Evolutionary conservation across 2,797 vertebrate genomes (phyloP).

Genomic region (Bucorvus abyssinicus): DNA sequence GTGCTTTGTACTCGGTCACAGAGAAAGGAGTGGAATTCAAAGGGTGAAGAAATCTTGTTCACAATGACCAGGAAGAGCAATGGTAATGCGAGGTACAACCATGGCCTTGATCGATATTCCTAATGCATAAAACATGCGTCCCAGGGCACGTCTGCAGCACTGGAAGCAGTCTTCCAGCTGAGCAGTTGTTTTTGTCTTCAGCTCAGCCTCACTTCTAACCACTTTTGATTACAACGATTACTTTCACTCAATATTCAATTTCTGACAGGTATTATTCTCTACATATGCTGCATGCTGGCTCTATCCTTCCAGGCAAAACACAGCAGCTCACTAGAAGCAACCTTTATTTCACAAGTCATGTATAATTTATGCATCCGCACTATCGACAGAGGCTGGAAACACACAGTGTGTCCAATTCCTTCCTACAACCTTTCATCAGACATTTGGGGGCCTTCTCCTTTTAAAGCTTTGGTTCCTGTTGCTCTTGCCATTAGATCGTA

Average conservation of each 20-base stretch:
- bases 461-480: background rate
- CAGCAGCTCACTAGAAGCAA: background rate
- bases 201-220: conserved; percentile 3
- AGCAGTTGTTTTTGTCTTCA: background rate
- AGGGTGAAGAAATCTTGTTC: background rate
- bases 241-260: conserved; percentile 33
- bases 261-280: conserved; percentile 30
- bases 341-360: background rate
- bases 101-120: background rate
- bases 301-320: conserved; percentile 20
- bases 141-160: background rate
- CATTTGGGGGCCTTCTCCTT: background rate
- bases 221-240: conserved; percentile 21
- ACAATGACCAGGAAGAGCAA: background rate
- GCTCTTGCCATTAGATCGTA: background rate
- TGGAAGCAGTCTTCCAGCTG: background rate
- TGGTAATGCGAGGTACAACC: background rate
- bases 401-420: background rate
- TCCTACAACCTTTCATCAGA: background rate
- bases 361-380: background rate
- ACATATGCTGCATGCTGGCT: background rate
- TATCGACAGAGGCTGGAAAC: background rate
- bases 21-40: background rate
- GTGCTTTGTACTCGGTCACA: background rate
- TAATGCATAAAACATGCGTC: background rate